These are phyloP conservation scores for Trachelus troglodyta DNA, from an alignment of 2,888 invertebrate genomes.

Conservation along the genomic window DNA sequence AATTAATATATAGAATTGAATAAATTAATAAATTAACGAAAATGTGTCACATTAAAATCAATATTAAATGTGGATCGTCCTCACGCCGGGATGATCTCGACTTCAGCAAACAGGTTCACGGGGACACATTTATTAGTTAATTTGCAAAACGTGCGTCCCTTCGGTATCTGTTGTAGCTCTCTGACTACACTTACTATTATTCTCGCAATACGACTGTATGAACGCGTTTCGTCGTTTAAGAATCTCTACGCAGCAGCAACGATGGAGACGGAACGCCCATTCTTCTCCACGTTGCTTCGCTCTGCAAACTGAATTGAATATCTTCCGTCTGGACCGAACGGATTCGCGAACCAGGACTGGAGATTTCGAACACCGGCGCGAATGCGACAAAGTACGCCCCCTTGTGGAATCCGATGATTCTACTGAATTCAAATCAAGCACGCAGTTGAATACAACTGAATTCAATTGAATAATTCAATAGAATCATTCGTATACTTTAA, in stretches of 20 bases:
- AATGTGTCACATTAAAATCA: slow-evolving; percentile 6
- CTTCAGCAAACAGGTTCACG: neutral
- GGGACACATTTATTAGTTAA: neutral
- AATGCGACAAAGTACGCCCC: neutral
- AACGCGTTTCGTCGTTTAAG: neutral
- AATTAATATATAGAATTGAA: slow-evolving; percentile 1
- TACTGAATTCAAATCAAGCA: neutral
- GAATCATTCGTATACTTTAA: neutral
- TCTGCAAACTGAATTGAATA: slow-evolving; percentile 49
- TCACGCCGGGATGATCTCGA: neutral
- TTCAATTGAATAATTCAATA: neutral
- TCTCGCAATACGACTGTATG: neutral
- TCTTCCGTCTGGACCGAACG: slow-evolving; percentile 20
- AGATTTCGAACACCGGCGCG: neutral
- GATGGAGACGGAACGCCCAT: slow-evolving; percentile 42
- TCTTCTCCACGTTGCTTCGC: slow-evolving; percentile 43
- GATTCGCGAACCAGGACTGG: slow-evolving; percentile 24
- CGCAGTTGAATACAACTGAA: neutral
- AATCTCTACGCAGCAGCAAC: slow-evolving; percentile 8
- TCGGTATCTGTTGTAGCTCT: neutral
- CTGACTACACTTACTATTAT: neutral
- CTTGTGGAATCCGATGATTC: neutral
- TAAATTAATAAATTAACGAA: slow-evolving; percentile 20
- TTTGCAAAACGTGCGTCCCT: neutral
- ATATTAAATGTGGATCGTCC: neutral